Conservation (phyloP, 2,888 invertebrate species). For the Neria commutata region DNA sequence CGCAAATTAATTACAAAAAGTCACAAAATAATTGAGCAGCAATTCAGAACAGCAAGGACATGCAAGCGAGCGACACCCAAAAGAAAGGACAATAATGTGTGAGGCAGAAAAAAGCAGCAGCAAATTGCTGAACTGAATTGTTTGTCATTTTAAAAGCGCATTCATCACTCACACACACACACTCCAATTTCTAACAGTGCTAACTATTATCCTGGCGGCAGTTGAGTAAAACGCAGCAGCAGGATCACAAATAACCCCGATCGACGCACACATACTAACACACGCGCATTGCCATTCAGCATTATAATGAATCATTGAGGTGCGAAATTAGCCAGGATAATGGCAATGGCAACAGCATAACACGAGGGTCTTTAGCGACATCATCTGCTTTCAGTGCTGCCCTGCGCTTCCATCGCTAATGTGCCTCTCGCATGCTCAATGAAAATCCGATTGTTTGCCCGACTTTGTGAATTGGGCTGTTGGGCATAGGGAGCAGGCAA, state of each 20-base stretch:
- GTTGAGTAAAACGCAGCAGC: constrained; percentile 27
- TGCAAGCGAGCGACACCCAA: not conserved
- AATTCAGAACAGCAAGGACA: constrained; percentile 8
- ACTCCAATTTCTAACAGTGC: too few species aligned
- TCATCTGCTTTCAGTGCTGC: constrained; percentile 45
- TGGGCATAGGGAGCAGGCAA: constrained; percentile 36
- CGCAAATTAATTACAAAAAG: constrained; percentile 30
- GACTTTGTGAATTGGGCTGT: constrained; percentile 23
- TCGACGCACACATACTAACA: too few species aligned
- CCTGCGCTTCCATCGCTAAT: not conserved
- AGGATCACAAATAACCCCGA: constrained; percentile 35
- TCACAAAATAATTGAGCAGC: constrained; percentile 26
- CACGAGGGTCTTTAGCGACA: constrained; percentile 18
- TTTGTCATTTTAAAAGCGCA: constrained; percentile 47
- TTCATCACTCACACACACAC: constrained; percentile 54
- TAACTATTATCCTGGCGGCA: constrained; percentile 45
- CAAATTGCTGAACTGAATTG: not conserved
- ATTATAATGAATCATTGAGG: constrained; percentile 47
- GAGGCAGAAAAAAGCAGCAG: constrained; percentile 14
- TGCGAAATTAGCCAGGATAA: constrained; percentile 55
- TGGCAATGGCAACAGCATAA: constrained; percentile 50
- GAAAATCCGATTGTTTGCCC: constrained; percentile 21
- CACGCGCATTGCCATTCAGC: too few species aligned
- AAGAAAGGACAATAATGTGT: not conserved
- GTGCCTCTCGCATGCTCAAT: constrained; percentile 4